Evolutionary conservation across 2,888 invertebrate genomes (phyloP).

Genomic region (Macaria notata): DNA sequence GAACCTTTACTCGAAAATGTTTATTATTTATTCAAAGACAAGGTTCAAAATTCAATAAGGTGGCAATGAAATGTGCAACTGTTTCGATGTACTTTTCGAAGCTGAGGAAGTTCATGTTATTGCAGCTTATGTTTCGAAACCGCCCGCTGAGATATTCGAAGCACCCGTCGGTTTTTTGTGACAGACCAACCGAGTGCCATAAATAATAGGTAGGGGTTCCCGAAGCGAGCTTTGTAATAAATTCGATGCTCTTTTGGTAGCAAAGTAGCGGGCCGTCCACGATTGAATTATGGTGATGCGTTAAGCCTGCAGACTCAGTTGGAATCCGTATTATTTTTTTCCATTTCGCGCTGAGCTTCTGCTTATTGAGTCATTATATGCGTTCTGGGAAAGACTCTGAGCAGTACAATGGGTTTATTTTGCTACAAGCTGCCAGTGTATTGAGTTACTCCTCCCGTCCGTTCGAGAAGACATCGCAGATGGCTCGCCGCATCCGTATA

Average conservation of each 20-base stretch:
- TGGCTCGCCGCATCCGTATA: slow-evolving; percentile 72
- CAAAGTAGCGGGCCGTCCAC: slow-evolving; percentile 66
- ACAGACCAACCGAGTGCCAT: slow-evolving; percentile 80
- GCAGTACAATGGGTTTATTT: slow-evolving; percentile 66
- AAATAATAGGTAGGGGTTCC: slow-evolving; percentile 81
- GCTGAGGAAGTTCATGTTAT: slow-evolving; percentile 79
- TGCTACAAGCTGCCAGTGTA: slow-evolving; percentile 55
- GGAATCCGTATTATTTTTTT: slow-evolving; percentile 71
- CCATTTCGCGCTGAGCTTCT: slow-evolving; percentile 64
- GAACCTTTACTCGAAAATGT: slow-evolving; percentile 42
- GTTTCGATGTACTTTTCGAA: slow-evolving; percentile 52
- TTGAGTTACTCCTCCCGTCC: slow-evolving; percentile 70
- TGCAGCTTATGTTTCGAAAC: slow-evolving; percentile 78
- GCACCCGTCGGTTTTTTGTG: slow-evolving; percentile 81
- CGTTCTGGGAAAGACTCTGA: slow-evolving; percentile 58
- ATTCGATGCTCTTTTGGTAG: slow-evolving; percentile 80
- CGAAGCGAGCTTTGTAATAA: slow-evolving; percentile 78
- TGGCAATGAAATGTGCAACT: slow-evolving; percentile 52
- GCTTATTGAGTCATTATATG: slow-evolving; percentile 57
- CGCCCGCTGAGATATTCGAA: slow-evolving; percentile 79
- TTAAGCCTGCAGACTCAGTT: slow-evolving; percentile 73
- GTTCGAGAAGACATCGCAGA: slow-evolving; percentile 77
- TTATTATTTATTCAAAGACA: slow-evolving; percentile 49
- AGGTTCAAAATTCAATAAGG: slow-evolving; percentile 52
- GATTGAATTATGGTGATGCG: slow-evolving; percentile 81